Base-by-base conservation (phyloP, 2,888 invertebrate genomes). In the Drosophila yooni region DNA sequence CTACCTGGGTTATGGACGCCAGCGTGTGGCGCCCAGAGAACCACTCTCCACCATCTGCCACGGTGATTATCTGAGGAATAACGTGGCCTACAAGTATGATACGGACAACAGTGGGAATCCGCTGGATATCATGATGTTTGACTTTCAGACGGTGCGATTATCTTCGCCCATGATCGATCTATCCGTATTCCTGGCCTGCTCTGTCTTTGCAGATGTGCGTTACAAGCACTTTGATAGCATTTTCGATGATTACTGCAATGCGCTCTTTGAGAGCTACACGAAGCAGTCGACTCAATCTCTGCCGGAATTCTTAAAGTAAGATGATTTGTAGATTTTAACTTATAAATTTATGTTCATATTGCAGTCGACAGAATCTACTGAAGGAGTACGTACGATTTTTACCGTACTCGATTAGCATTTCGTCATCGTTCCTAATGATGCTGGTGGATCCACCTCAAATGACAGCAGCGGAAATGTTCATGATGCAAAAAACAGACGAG, bases 131-230 rank as follows among this genome's bases (percentile, higher is more conserved):
- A 92, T 93, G 87, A 92, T 93, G 92, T 93, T 93, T 69, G 93
- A 93, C 82, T 91, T 92, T 52, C 93, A 93, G 79, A 93, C 93
- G 0, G 66, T 93, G 53, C 87, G 93, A 3, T 73, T 91, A 34
- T 84, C 88, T 6, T 93, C 93, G 13, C 93, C 93, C 46, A 93
- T 93, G 93, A 54, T 93, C 0, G 93, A 93, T 71, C 73, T 93
- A 3, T 31, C 79, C 0, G 70, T 89, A 4, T 92, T 93, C 48
- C 64, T 93, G 34, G 80, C 87, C 0, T 29, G 90, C 0, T 93
- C 93, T 3, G 64, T 87, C 1, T 90, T 89, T 43, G 79, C 84
- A 0, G 90, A 91, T 29, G 87, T 92, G 3, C 91, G 93, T 1
- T 51, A 74, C 40, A 69, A 74, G 1, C 60, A 93, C 76, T 93